Percentiles rank a stretch among this genome's conserved stretches.
phyloP scores from a whole-genome alignment of 2,888 invertebrate species.

The Marronus borbonicus region DNA sequence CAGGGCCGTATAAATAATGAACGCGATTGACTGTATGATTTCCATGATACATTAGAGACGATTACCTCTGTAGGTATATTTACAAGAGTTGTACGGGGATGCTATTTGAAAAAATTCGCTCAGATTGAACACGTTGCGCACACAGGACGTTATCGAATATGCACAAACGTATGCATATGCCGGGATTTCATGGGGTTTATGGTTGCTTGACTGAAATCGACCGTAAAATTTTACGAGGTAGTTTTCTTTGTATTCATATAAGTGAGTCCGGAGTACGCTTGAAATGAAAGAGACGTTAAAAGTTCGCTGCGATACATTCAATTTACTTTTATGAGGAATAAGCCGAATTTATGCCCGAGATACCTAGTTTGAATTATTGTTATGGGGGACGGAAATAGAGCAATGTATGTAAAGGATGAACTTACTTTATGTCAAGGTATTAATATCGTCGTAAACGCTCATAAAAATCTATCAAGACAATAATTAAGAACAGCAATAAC shows the following conservation, averaged over 20 bases:
- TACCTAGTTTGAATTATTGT: constrained; percentile 8
- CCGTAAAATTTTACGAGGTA: constrained; percentile 42
- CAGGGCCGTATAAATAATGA: constrained; percentile 5
- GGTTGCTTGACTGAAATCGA: constrained; percentile 19
- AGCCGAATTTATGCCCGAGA: constrained; percentile 34
- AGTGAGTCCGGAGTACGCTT: constrained; percentile 22
- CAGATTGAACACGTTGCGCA: background rate
- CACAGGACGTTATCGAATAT: background rate
- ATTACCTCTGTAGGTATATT: background rate
- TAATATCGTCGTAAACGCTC: background rate
- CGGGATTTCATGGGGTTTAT: constrained; percentile 18
- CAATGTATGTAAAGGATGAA: too few relatives aligned
- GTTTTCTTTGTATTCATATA: constrained; percentile 30
- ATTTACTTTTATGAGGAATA: constrained; percentile 39
- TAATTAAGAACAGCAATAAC: background rate
- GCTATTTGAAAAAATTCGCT: background rate
- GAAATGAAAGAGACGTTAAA: constrained; percentile 27
- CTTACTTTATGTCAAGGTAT: too few relatives aligned
- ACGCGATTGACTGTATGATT: constrained; percentile 2
- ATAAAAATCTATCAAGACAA: background rate
- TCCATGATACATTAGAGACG: background rate
- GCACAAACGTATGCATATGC: constrained; percentile 22
- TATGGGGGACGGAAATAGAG: background rate
- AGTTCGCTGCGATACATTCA: constrained; percentile 36
- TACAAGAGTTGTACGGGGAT: background rate